These are phyloP conservation scores for Hipparchia sbordonii DNA, from an alignment of 2,888 invertebrate species.

Conservation along the genomic window DNA sequence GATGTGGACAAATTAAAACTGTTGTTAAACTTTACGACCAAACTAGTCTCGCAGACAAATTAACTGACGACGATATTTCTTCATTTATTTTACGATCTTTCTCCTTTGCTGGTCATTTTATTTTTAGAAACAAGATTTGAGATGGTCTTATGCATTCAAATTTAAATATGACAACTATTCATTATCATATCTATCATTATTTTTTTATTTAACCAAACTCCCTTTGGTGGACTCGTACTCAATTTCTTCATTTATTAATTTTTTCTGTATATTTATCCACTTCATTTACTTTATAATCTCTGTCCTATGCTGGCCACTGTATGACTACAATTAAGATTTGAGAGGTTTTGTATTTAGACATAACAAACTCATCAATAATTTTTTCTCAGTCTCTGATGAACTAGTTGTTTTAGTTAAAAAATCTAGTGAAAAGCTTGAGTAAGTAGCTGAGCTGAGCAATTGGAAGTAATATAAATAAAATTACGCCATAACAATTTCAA, in stretches of 20 bases:
- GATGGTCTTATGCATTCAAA: not conserved
- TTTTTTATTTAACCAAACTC: not conserved
- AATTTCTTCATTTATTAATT: too few species aligned
- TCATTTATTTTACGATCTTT: conserved; percentile 11
- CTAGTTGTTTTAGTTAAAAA: too few species aligned
- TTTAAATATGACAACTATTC: not conserved
- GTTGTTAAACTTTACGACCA: conserved; percentile 15
- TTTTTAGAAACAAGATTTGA: not conserved
- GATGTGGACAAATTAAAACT: conserved; percentile 12
- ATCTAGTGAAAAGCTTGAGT: too few species aligned
- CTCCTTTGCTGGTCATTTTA: not conserved
- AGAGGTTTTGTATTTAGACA: too few species aligned
- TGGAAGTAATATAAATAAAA: not conserved
- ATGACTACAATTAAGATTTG: too few species aligned
- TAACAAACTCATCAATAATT: too few species aligned
- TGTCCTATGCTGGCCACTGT: too few species aligned
- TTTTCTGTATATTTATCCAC: too few species aligned
- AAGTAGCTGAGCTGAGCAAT: not conserved
- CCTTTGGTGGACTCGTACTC: too few species aligned
- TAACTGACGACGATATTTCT: conserved; percentile 15
- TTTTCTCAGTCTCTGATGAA: too few species aligned
- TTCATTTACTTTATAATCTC: too few species aligned
- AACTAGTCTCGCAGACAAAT: not conserved
- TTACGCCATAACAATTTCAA: not conserved
- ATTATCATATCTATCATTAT: not conserved